These are phyloP conservation scores for Muscicapa striata DNA, from an alignment of 2,797 vertebrate genomes.

Conservation along the genomic window DNA sequence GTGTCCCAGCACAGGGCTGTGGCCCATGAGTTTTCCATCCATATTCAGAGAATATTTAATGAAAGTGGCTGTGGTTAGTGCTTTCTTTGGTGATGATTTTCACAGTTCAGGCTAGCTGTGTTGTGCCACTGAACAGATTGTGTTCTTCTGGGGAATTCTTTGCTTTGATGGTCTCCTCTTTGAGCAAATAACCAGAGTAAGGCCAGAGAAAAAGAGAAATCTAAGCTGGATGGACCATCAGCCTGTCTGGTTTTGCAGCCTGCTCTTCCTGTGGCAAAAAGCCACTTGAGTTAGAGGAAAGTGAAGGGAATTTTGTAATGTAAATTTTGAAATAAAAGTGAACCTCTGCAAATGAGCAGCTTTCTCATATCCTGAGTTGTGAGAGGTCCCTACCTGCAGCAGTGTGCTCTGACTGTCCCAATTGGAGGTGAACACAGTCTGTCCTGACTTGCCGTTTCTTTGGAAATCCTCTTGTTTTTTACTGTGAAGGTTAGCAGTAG, in stretches of 20 bases:
- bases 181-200: neutral
- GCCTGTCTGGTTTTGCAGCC: neutral
- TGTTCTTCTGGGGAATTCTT: neutral
- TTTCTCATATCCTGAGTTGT: accelerated
- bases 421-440: neutral
- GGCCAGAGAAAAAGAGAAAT: neutral
- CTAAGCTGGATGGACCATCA: neutral
- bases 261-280: neutral
- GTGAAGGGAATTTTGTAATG: neutral
- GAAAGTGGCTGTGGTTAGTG: neutral
- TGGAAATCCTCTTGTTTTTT: neutral
- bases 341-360: accelerated
- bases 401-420: neutral
- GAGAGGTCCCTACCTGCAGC: neutral
- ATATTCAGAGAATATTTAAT: neutral
- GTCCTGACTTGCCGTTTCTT: neutral
- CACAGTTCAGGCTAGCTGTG: neutral
- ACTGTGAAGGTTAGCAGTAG: neutral
- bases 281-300: neutral
- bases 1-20: neutral
- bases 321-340: neutral
- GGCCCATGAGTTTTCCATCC: neutral
- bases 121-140: accelerated
- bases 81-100: neutral
- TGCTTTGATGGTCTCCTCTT: neutral